phyloP scores from a whole-genome alignment of 1,140 invertebrate genomes.

The Halotydeus destructor region DNA sequence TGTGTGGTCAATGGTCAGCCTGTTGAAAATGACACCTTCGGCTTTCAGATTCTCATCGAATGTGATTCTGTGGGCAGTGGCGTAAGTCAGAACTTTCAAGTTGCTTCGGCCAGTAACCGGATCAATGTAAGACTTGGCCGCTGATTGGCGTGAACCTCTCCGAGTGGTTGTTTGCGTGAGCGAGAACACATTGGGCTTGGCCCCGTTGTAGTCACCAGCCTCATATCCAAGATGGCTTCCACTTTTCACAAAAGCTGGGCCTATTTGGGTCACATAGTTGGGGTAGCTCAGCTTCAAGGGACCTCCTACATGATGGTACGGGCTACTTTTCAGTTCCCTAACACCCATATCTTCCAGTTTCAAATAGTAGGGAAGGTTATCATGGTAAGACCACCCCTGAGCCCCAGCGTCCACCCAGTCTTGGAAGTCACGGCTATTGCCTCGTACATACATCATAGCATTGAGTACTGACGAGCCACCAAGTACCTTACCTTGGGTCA shows the following conservation, averaged over 20 bases:
- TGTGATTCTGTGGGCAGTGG: constrained; percentile 54
- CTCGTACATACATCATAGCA: constrained; percentile 89
- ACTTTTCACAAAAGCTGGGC: too few relatives aligned
- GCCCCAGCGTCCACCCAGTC: constrained; percentile 72
- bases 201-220: constrained; percentile 24
- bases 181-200: background rate
- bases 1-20: constrained; percentile 36
- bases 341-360: constrained; percentile 48
- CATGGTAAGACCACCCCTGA: constrained; percentile 68
- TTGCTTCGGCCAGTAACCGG: constrained; percentile 57
- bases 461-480: constrained; percentile 72
- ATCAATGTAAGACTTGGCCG: constrained; percentile 64
- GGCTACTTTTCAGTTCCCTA: too few relatives aligned
- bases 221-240: constrained; percentile 44
- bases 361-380: constrained; percentile 66
- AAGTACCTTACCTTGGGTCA: constrained; percentile 43
- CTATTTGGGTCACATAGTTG: constrained; percentile 40
- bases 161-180: constrained; percentile 49
- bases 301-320: constrained; percentile 41
- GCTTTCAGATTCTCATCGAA: constrained; percentile 58
- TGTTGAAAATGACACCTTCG: constrained; percentile 48
- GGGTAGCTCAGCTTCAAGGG: constrained; percentile 61
- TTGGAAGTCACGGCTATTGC: constrained; percentile 81
- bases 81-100: constrained; percentile 57
- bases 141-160: constrained; percentile 59